A percentile compares a stretch with the other conserved stretches of the same genome.
These are phyloP conservation scores for Mobula hypostoma DNA, from an alignment of 2,113 vertebrate genomes.

Conservation along the genomic window DNA sequence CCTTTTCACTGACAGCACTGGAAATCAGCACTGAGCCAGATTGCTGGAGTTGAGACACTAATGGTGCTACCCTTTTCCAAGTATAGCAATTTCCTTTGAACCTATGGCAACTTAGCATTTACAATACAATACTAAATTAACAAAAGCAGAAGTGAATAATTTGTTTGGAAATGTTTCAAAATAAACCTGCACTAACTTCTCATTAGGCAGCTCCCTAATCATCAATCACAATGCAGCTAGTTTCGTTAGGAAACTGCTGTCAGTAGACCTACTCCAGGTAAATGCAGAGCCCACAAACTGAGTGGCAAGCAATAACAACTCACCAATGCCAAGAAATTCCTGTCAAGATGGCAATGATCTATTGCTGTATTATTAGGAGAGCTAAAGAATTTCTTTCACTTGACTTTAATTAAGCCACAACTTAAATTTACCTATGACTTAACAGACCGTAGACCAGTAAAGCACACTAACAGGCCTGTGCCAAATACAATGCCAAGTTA, in stretches of 20 bases:
- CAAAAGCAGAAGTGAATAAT: conserved; percentile 20
- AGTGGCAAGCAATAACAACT: too few relatives aligned
- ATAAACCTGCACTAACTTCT: not conserved
- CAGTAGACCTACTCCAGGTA: too few relatives aligned
- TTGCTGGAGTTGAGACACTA: too few relatives aligned
- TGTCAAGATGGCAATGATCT: not conserved
- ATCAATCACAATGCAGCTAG: too few relatives aligned
- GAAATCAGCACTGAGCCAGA: too few relatives aligned
- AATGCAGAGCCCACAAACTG: too few relatives aligned
- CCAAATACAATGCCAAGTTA: too few relatives aligned
- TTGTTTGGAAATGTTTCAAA: not conserved
- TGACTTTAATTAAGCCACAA: not conserved
- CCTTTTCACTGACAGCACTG: too few relatives aligned
- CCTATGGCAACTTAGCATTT: not conserved
- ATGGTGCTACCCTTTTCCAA: not conserved
- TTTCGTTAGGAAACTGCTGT: too few relatives aligned
- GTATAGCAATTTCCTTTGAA: not conserved
- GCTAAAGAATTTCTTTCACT: not conserved
- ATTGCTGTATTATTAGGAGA: not conserved
- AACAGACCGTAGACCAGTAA: too few relatives aligned
- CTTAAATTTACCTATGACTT: not conserved
- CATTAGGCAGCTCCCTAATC: not conserved
- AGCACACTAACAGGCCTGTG: too few relatives aligned
- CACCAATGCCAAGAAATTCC: not conserved
- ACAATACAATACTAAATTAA: not conserved